These are phyloP conservation scores for Noctuana brunneofusca DNA, from an alignment of 2,888 invertebrate species.

Conservation along the genomic window DNA sequence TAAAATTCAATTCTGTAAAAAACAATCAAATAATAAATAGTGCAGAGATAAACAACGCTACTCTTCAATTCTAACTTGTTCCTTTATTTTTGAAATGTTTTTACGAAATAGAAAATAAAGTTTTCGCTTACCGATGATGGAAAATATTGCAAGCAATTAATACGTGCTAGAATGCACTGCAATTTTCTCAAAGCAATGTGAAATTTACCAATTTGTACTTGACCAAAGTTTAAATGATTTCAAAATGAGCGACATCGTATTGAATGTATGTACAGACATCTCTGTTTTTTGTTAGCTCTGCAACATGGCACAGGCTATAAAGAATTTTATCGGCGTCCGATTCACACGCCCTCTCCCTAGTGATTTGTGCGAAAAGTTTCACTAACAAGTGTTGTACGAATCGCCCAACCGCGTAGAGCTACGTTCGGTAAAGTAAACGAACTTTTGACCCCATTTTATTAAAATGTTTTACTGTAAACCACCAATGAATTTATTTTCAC, in stretches of 20 bases:
- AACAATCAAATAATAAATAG: too few relatives aligned
- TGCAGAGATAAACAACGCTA: too few relatives aligned
- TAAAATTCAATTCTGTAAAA: too few relatives aligned
- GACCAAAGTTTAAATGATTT: background rate
- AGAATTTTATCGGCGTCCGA: constrained; percentile 55
- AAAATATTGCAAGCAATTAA: too few relatives aligned
- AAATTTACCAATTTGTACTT: background rate
- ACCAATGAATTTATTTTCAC: background rate
- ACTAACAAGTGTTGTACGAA: constrained; percentile 30
- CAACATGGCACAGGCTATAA: constrained; percentile 44
- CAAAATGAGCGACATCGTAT: background rate
- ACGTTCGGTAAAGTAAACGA: constrained; percentile 5
- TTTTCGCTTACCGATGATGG: too few relatives aligned
- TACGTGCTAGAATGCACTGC: too few relatives aligned
- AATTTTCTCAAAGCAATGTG: too few relatives aligned
- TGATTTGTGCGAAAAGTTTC: constrained; percentile 62
- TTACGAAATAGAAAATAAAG: too few relatives aligned
- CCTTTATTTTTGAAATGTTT: too few relatives aligned
- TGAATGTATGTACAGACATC: background rate
- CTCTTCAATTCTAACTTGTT: too few relatives aligned
- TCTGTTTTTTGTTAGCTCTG: constrained; percentile 8
- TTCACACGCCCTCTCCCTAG: constrained; percentile 39
- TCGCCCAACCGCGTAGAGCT: constrained; percentile 28
- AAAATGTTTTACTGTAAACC: background rate
- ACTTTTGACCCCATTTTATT: background rate